Evolutionary conservation across 2,113 vertebrate genomes (phyloP), one percentile per base, ranked within the genome.

Genomic region (Entomyzon cyanotis): DNA sequence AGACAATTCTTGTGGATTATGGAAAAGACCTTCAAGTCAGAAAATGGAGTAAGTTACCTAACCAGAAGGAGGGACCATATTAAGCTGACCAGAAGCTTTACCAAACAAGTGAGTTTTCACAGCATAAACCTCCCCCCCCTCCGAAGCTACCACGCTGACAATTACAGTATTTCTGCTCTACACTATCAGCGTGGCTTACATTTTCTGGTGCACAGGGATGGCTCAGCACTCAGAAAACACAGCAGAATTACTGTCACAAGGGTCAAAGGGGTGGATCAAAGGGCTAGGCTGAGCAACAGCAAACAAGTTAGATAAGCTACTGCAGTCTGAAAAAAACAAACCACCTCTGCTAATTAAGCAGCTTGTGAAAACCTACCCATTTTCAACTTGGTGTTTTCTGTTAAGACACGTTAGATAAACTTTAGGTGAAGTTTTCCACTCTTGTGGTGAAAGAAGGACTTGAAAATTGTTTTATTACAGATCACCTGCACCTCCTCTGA

Each of bases 131-230:
- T 41, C 44, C 3, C 0, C 37, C 44, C 3, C 0, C 47, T 7
- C 31, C 7, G 44, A 31, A n/a, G 22, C 5, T 13, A 59, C 42
- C 2, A 1, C 0, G 1, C 0, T 41, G 24, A 16, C 8, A 5
- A 16, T 7, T 62, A 50, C 56, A 82, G 20, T 2, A 31, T 4
- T 30, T 41, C 8, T 73, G 62, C 19, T 68, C 20, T 10, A 1
- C 5, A 14, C 5, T 23, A 18, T 6, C 35, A n/a, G 12, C 7
- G 22, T 0, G 0, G 19, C 42, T 33, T 19, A 19, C 15, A 19
- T 19, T 39, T 87, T 55, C 39, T 87, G 52, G 58, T 1, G 0
- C 20, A 3, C 2, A 25, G 30, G 39, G 35, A 49, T 31, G 25
- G 27, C 53, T 68, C 74, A 68, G 58, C 52, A 37, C 7, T 11